phyloP scores from a whole-genome alignment of 1,140 invertebrate species.

The Arion vulgaris region DNA sequence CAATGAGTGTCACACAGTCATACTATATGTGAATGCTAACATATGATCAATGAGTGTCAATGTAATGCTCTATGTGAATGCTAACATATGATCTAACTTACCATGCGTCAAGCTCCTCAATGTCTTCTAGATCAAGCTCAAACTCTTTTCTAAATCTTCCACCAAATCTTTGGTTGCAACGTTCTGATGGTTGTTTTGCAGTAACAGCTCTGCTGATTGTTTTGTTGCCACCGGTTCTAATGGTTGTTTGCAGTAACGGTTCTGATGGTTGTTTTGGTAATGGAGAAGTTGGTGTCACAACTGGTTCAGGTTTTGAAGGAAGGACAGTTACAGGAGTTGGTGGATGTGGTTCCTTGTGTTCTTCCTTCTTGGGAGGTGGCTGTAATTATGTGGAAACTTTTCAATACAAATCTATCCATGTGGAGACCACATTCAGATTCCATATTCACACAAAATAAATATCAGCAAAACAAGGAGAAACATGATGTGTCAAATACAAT shows the following conservation, averaged over 20 bases:
- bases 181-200: neutral
- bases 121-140: slow-evolving; percentile 73
- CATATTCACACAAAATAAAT: no score
- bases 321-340: slow-evolving; percentile 11
- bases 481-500: no score
- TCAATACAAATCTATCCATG: no score
- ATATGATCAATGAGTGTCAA: no score
- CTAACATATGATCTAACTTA: no score
- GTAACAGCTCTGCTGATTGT: neutral
- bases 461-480: no score
- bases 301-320: slow-evolving; percentile 20
- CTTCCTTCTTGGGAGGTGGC: neutral
- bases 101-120: slow-evolving; percentile 66
- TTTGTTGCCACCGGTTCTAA: neutral
- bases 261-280: neutral
- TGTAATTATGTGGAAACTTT: neutral
- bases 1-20: no score
- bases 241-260: neutral
- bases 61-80: no score
- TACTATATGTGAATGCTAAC: no score
- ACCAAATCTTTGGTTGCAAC: slow-evolving; percentile 43
- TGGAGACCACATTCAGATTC: no score
- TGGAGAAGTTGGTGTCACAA: slow-evolving; percentile 19
- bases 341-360: slow-evolving; percentile 27
- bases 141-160: slow-evolving; percentile 73